A percentile compares a stretch with the other conserved stretches of the same genome.
Conservation (phyloP, 64 coral and sea anemone genomes). For the Cladopsammia gracilis region DNA sequence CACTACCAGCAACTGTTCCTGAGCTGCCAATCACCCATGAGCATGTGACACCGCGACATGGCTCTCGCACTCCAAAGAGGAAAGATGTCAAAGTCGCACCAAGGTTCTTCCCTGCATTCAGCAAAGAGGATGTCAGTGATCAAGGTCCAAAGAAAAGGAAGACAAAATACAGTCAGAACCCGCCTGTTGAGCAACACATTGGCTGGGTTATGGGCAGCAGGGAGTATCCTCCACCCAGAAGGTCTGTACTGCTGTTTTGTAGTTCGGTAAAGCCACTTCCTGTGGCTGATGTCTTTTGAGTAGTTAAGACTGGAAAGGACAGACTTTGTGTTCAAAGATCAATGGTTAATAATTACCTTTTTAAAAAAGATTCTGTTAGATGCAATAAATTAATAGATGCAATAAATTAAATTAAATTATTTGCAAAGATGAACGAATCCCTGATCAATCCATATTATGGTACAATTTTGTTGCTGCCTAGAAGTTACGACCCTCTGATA, state of each 20-base stretch:
- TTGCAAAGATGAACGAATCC: too few relatives aligned
- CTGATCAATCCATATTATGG: too few relatives aligned
- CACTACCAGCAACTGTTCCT: slow-evolving; percentile 88
- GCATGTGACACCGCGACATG: slow-evolving; percentile 66
- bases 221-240: slow-evolving; percentile 77
- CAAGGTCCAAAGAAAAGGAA: slow-evolving; percentile 97
- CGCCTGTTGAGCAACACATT: slow-evolving; percentile 98
- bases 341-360: too few relatives aligned
- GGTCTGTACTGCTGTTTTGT: slow-evolving; percentile 11
- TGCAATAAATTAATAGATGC: too few relatives aligned
- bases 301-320: too few relatives aligned
- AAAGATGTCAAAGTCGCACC: slow-evolving; percentile 95
- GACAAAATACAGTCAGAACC: slow-evolving; percentile 97
- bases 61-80: slow-evolving; percentile 93
- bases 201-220: slow-evolving; percentile 95
- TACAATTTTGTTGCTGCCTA: too few relatives aligned
- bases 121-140: slow-evolving; percentile 84
- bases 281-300: neutral
- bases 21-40: slow-evolving; percentile 56
- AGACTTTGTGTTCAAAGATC: too few relatives aligned
- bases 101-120: slow-evolving; percentile 95
- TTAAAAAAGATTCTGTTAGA: too few relatives aligned
- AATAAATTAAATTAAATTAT: too few relatives aligned
- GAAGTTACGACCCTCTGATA: too few relatives aligned
- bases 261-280: neutral